Evolutionary conservation across 37 sponge, comb jelly and placozoan species (phyloP), one percentile per base, ranked within the genome.

Genomic region (Geodia barretti): DNA sequence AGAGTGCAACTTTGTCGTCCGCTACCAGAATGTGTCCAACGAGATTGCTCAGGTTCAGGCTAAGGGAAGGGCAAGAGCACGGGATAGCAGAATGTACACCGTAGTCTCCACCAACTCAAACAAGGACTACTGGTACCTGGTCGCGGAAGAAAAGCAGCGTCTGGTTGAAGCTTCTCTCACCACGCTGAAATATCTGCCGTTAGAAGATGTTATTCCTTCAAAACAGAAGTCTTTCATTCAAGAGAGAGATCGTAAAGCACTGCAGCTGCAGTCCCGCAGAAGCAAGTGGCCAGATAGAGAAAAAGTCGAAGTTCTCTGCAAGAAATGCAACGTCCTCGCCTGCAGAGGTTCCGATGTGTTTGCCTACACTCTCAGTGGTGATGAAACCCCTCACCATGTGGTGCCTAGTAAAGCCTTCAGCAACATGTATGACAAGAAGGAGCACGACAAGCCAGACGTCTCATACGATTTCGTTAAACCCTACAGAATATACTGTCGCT

Each of bases 11-110:
- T 38, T 89, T 32, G 86, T 93, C 41, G 85, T 93, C 0, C 79
- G 89, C 11, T 93, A 85, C 41, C 88, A 89, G 58, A 71, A 64
- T 20, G 68, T 93, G 8, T 73, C 89, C 28, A 79, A 85, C 78
- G 86, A 89, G 41, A 85, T 89, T 30, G 82, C 89, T 26, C 60
- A 75, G n/a, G 82, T 81, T n/a, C 93, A 93, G 76, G 65, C 86
- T 3, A 75, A 76, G 72, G 93, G 93, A 21, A 66, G 93, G 24
- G 93, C 93, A 23, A 58, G 89, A 43, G 86, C 82, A 47, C 41
- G 23, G 40, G 70, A 75, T 4, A 84, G 90, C 62, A 86, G 71
- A 39, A 72, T 60, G 28, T 85, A 74, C 60, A 79, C 75, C 3
- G 39, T 91, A 30, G 81, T 91, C 31, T 64, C 78, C 14, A 78